Conservation (phyloP, 2,888 invertebrate genomes). For the Corythucha ciliata region DNA sequence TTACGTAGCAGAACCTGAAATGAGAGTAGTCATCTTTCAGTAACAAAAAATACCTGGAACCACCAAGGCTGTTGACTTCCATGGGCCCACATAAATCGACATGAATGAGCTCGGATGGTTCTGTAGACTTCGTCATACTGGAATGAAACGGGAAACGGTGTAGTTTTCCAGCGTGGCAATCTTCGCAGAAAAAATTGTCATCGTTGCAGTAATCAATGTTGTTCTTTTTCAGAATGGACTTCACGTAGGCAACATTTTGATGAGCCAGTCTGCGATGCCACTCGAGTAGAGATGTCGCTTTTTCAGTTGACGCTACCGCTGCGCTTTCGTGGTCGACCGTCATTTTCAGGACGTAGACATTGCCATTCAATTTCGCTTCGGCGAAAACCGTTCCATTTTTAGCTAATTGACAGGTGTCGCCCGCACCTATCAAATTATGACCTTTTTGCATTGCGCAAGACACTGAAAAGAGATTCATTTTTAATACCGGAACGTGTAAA, state of each 20-base stretch:
- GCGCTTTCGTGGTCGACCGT: background rate
- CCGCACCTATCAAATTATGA: constrained; percentile 12
- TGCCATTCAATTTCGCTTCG: background rate
- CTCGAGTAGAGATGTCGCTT: too few species aligned
- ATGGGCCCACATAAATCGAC: constrained; percentile 14
- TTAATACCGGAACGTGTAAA: constrained; percentile 13
- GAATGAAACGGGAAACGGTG: constrained; percentile 8
- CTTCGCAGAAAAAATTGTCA: constrained; percentile 4
- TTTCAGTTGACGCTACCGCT: too few species aligned
- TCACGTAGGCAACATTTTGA: constrained; percentile 14
- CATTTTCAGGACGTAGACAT: background rate
- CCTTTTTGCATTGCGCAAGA: constrained; percentile 12
- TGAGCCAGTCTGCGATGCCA: too few species aligned
- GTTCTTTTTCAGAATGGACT: constrained; percentile 5
- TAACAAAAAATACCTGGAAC: too few species aligned
- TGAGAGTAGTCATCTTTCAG: too few species aligned
- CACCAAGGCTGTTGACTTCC: too few species aligned
- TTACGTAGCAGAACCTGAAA: too few species aligned
- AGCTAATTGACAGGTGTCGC: background rate
- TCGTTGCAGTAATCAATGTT: too few species aligned
- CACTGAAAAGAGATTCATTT: constrained; percentile 16
- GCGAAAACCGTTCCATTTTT: constrained; percentile 1
- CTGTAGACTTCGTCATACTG: constrained; percentile 5
- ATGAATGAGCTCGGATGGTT: constrained; percentile 15
- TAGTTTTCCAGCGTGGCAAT: constrained; percentile 7